Conservation (phyloP, 2,888 invertebrate genomes). For the Cantharis flavilabris region DNA sequence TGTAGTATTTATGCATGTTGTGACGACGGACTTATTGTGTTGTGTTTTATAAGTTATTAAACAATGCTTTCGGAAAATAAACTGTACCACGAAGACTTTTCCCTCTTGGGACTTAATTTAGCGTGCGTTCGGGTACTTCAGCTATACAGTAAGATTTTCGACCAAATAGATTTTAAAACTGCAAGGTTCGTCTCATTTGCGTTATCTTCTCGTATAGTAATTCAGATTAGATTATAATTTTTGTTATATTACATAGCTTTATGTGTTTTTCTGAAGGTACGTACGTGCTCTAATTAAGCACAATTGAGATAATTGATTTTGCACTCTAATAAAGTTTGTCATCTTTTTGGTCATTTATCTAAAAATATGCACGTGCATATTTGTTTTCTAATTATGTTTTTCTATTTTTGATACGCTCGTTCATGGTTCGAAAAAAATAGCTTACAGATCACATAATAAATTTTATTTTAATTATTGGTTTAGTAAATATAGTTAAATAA, state of each 20-base stretch:
- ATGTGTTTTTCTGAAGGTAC: not conserved
- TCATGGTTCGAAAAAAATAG: not conserved
- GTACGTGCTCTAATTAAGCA: not conserved
- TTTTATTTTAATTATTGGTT: not conserved
- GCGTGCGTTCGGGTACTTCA: constrained; percentile 83
- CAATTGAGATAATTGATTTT: not conserved
- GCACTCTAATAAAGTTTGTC: not conserved
- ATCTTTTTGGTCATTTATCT: not conserved
- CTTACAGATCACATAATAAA: not conserved
- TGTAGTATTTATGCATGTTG: not conserved
- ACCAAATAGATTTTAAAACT: constrained; percentile 55
- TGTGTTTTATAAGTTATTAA: not conserved
- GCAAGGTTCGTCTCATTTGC: constrained; percentile 30
- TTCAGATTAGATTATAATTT: not conserved
- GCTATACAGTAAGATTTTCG: constrained; percentile 87
- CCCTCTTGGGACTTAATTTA: constrained; percentile 84
- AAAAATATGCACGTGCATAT: not conserved
- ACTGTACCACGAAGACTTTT: constrained; percentile 47
- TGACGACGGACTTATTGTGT: not conserved
- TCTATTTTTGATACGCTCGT: not conserved
- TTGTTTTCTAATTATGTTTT: not conserved
- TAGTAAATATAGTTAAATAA: constrained; percentile 5
- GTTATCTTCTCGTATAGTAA: not conserved
- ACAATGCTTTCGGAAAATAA: constrained; percentile 43
- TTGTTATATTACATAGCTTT: not conserved